These are phyloP conservation scores for Silurus aristotelis DNA, from an alignment of 2,797 vertebrate genomes.

Conservation along the genomic window DNA sequence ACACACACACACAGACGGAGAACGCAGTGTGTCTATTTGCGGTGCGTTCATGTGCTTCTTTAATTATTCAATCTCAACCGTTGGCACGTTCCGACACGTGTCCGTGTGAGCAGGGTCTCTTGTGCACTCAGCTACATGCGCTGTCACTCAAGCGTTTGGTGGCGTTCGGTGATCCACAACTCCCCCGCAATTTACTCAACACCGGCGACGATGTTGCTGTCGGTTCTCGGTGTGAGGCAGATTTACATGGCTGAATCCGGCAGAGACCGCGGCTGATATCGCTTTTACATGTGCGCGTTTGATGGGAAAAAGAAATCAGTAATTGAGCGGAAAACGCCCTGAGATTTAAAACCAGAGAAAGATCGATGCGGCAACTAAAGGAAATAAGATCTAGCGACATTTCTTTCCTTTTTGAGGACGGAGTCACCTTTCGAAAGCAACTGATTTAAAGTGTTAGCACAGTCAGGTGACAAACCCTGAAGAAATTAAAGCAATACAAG, in stretches of 20 bases:
- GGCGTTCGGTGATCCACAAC: slow-evolving; percentile 17
- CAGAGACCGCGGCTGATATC: not conserved
- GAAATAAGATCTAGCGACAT: not conserved
- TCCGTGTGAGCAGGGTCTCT: not conserved
- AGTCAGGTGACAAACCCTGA: not conserved
- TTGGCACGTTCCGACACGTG: not conserved
- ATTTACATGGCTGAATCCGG: not conserved
- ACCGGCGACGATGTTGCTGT: not conserved
- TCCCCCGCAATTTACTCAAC: slow-evolving; percentile 29
- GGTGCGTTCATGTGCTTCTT: slow-evolving; percentile 7
- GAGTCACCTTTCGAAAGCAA: not conserved
- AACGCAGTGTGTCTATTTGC: slow-evolving; percentile 10
- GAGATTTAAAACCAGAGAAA: not conserved
- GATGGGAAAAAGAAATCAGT: too few species aligned
- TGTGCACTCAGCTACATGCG: not conserved
- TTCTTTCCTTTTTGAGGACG: not conserved
- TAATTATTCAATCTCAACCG: slow-evolving; percentile 26
- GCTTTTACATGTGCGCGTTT: not conserved
- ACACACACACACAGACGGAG: not conserved
- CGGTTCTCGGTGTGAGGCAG: not conserved
- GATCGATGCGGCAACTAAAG: not conserved
- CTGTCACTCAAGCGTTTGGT: slow-evolving; percentile 17
- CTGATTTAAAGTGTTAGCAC: not conserved
- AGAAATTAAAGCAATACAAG: not conserved
- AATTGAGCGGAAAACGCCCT: not conserved